Evolutionary conservation across 2,888 invertebrate genomes (phyloP).

Genomic region (Ennomos quercinarius): DNA sequence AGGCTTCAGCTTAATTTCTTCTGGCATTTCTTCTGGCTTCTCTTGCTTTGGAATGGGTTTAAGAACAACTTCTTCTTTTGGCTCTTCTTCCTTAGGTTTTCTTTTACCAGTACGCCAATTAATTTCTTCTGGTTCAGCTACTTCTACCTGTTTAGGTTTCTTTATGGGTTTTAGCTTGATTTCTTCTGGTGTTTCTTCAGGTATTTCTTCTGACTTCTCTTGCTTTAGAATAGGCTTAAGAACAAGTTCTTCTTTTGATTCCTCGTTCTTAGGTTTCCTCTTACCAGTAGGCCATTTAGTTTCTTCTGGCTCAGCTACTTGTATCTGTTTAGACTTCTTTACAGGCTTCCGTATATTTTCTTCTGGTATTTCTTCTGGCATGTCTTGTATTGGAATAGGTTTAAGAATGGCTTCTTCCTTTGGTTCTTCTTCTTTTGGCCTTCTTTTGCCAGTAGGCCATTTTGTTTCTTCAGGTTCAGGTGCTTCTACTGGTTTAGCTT

Average conservation of each 20-base stretch:
- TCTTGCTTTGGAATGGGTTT: constrained; percentile 70
- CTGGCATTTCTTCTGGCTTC: constrained; percentile 60
- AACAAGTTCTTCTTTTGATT: background rate
- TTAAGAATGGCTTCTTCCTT: constrained; percentile 70
- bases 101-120: constrained; percentile 56
- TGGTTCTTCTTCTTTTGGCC: constrained; percentile 63
- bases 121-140: constrained; percentile 54
- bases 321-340: constrained; percentile 68
- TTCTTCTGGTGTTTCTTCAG: constrained; percentile 59
- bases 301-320: constrained; percentile 49
- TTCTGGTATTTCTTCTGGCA: constrained; percentile 76
- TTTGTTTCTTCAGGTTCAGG: constrained; percentile 52
- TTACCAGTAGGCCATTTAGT: constrained; percentile 56
- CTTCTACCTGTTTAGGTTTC: constrained; percentile 65
- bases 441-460: constrained; percentile 56
- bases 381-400: constrained; percentile 62
- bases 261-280: constrained; percentile 23
- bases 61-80: constrained; percentile 64
- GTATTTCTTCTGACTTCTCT: too few species aligned
- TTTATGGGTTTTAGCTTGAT: constrained; percentile 60
- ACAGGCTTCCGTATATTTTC: constrained; percentile 69
- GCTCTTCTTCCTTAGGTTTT: constrained; percentile 63
- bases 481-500: constrained; percentile 47
- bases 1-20: constrained; percentile 71
- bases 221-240: too few species aligned